phyloP scores from a whole-genome alignment of 30 jellyfish, hydroid and myxozoan species.

The Haliclystus octoradiatus region DNA sequence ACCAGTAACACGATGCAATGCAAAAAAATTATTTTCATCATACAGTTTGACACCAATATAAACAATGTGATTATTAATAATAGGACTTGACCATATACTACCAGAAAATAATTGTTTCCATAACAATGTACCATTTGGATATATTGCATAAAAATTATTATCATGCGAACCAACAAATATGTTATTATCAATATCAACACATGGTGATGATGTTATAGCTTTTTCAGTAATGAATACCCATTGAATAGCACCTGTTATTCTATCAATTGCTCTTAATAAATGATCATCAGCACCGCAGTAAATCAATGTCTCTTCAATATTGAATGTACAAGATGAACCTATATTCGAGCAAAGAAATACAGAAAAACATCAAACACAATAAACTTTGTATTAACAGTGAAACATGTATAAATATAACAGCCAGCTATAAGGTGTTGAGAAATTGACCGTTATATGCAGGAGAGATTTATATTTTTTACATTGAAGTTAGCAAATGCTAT shows the following conservation, averaged over 20 bases:
- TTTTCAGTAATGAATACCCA: slow-evolving; percentile 56
- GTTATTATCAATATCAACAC: slow-evolving; percentile 46
- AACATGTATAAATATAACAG: too few relatives aligned
- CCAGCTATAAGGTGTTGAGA: too few relatives aligned
- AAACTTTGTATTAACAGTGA: too few relatives aligned
- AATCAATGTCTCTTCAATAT: slow-evolving; percentile 19
- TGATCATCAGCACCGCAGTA: slow-evolving; percentile 89
- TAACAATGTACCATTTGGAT: slow-evolving; percentile 52
- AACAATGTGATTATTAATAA: slow-evolving; percentile 25
- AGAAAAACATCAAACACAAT: not conserved
- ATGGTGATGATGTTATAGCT: slow-evolving; percentile 58
- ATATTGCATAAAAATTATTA: slow-evolving; percentile 37
- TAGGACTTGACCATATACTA: slow-evolving; percentile 63
- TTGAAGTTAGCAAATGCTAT: too few relatives aligned
- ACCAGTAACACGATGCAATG: slow-evolving; percentile 43
- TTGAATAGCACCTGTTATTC: slow-evolving; percentile 38
- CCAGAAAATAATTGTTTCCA: slow-evolving; percentile 42
- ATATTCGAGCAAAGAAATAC: not conserved
- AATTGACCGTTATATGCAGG: too few relatives aligned
- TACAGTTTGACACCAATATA: slow-evolving; percentile 33
- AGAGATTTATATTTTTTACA: too few relatives aligned
- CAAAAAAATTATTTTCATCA: slow-evolving; percentile 23
- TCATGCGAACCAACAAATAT: slow-evolving; percentile 69
- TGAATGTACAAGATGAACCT: slow-evolving; percentile 63
- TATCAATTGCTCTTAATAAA: slow-evolving; percentile 49